Percentiles rank a stretch among this genome's conserved stretches.
phyloP scores from a whole-genome alignment of 1,140 invertebrate species.

The Lineus longissimus region DNA sequence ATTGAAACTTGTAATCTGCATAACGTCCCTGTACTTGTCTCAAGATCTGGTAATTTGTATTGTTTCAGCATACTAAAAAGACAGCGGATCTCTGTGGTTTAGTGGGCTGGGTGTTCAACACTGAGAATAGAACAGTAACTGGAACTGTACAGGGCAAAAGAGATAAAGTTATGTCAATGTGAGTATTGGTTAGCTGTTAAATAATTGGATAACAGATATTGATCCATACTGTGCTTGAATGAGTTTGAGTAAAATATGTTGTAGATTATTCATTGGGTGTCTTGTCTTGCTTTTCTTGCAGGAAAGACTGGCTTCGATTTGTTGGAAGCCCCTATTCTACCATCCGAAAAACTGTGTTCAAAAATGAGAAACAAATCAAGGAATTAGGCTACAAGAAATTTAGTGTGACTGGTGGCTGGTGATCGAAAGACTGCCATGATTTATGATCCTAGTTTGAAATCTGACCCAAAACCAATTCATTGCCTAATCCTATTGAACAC shows the following conservation, averaged over 20 bases:
- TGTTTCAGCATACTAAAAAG: constrained; percentile 63
- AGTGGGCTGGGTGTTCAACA: constrained; percentile 76
- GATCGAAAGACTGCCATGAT: too few relatives aligned
- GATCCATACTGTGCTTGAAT: not conserved
- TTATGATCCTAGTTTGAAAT: too few relatives aligned
- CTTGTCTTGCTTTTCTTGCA: constrained; percentile 26
- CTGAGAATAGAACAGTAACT: constrained; percentile 65
- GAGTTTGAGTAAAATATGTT: not conserved
- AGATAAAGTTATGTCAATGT: constrained; percentile 66
- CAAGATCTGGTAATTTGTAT: constrained; percentile 4
- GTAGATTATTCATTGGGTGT: not conserved
- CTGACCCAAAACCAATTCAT: too few relatives aligned
- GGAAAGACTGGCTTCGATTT: constrained; percentile 66
- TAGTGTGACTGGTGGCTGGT: too few relatives aligned
- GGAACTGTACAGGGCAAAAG: constrained; percentile 67
- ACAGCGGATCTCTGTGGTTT: constrained; percentile 64
- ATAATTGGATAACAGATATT: constrained; percentile 11
- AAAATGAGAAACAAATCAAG: constrained; percentile 41
- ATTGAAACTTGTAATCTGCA: too few relatives aligned
- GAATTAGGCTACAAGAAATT: too few relatives aligned
- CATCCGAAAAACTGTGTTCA: constrained; percentile 67
- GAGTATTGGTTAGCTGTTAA: constrained; percentile 42
- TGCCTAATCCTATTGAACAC: too few relatives aligned
- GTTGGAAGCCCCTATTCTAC: constrained; percentile 66
- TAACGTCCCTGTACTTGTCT: constrained; percentile 3